phyloP scores from a whole-genome alignment of 2,797 vertebrate species.

The Cyprinella venusta region DNA sequence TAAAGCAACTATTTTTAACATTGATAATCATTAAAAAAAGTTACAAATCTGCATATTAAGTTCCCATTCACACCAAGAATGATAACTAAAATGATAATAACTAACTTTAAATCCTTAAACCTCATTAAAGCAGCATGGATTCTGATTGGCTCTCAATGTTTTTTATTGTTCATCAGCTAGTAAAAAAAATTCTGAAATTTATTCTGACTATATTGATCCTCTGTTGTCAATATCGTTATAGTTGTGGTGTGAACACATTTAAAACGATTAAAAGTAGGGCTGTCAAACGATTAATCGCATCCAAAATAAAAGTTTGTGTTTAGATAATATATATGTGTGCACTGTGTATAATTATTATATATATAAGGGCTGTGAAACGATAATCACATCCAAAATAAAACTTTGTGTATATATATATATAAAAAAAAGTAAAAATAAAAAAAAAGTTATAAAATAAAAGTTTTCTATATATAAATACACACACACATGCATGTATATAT shows the following conservation, averaged over 20 bases:
- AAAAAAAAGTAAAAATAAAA: no score
- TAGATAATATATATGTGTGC: no score
- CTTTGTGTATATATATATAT: no score
- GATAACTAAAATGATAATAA: neutral
- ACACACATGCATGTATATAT: no score
- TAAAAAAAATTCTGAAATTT: neutral
- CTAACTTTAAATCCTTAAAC: neutral
- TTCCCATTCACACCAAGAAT: neutral
- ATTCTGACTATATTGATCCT: neutral
- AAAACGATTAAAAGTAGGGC: neutral
- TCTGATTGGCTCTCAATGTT: neutral
- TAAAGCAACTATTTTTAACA: neutral
- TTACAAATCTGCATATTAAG: neutral
- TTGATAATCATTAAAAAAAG: neutral
- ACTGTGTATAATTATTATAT: no score
- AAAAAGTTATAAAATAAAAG: no score
- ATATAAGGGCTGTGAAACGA: no score
- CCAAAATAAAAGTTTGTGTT: no score
- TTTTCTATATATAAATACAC: no score
- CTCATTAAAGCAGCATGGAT: neutral
- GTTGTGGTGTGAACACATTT: neutral
- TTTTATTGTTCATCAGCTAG: neutral
- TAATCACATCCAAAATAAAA: no score
- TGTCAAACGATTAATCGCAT: no score
- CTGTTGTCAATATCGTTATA: neutral